A percentile compares a stretch with the other conserved stretches of the same genome.
Conservation (phyloP, 2,888 invertebrate genomes). For the Zelleria hepariella region DNA sequence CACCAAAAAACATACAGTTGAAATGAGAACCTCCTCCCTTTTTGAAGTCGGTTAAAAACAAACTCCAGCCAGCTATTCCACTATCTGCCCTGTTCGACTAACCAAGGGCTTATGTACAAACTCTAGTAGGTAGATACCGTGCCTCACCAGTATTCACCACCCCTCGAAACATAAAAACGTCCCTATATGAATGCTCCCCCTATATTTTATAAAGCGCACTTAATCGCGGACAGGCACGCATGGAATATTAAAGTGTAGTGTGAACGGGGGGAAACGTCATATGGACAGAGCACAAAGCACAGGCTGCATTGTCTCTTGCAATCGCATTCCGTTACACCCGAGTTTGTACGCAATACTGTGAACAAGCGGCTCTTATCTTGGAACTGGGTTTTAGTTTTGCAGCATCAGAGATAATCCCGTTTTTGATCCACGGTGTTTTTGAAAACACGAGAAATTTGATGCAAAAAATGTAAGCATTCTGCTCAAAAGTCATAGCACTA, state of each 20-base stretch:
- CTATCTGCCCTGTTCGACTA: slow-evolving; percentile 16
- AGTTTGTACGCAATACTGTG: slow-evolving; percentile 9
- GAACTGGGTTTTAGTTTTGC: not conserved
- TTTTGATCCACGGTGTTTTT: too few relatives aligned
- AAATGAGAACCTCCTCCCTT: too few relatives aligned
- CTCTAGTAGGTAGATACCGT: slow-evolving; percentile 42
- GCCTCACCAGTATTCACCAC: slow-evolving; percentile 33
- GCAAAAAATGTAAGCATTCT: too few relatives aligned
- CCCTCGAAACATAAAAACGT: slow-evolving; percentile 51
- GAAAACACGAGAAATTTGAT: too few relatives aligned
- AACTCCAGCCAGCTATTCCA: slow-evolving; percentile 27
- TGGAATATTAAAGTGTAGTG: slow-evolving; percentile 56
- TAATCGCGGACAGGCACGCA: slow-evolving; percentile 62
- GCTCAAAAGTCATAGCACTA: not conserved
- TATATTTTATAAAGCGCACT: slow-evolving; percentile 65
- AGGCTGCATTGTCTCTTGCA: slow-evolving; percentile 40
- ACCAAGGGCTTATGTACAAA: slow-evolving; percentile 49
- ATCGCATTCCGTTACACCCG: slow-evolving; percentile 38
- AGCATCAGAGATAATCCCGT: not conserved
- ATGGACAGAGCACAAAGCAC: slow-evolving; percentile 55
- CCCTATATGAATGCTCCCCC: slow-evolving; percentile 53
- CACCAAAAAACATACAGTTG: too few relatives aligned
- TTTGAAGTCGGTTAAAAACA: too few relatives aligned
- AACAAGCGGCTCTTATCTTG: slow-evolving; percentile 19
- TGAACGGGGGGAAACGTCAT: slow-evolving; percentile 61